phyloP scores from a whole-genome alignment of 2,797 vertebrate species.

The Gymnoscopelus braueri region DNA sequence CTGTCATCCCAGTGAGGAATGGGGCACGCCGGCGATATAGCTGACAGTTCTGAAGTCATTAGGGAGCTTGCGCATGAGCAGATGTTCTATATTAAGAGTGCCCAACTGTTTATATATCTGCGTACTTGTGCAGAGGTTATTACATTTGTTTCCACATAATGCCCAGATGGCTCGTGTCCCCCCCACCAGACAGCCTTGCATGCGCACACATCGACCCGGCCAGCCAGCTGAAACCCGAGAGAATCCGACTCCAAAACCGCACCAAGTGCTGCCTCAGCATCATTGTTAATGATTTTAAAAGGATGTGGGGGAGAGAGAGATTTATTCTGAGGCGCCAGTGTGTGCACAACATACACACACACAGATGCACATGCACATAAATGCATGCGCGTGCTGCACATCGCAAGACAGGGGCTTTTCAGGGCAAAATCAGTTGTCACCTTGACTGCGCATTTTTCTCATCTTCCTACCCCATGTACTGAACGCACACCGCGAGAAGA shows the following conservation, averaged over 20 bases:
- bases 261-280: constrained; percentile 50
- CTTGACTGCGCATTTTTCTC: constrained; percentile 67
- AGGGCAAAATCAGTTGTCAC: constrained; percentile 61
- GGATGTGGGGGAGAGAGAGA: constrained; percentile 45
- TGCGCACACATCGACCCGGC: constrained; percentile 24
- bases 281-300: constrained; percentile 56
- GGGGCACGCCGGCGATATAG: constrained; percentile 6
- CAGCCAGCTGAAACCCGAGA: constrained; percentile 50
- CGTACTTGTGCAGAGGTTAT: constrained; percentile 40
- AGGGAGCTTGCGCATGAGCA: constrained; percentile 34
- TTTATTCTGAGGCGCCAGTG: constrained; percentile 59
- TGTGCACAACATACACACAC: constrained; percentile 42
- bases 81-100: constrained; percentile 32
- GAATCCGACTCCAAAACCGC: constrained; percentile 55
- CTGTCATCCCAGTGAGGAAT: not conserved
- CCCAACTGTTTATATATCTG: constrained; percentile 47
- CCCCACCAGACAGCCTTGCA: constrained; percentile 34
- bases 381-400: constrained; percentile 30
- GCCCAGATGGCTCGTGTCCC: constrained; percentile 56
- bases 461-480: constrained; percentile 61
- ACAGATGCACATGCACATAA: constrained; percentile 37
- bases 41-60: constrained; percentile 38
- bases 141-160: constrained; percentile 53
- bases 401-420: constrained; percentile 48
- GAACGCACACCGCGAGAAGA: constrained; percentile 43